phyloP scores from a whole-genome alignment of 1,140 invertebrate species.

The Penaeus vannamei region DNA sequence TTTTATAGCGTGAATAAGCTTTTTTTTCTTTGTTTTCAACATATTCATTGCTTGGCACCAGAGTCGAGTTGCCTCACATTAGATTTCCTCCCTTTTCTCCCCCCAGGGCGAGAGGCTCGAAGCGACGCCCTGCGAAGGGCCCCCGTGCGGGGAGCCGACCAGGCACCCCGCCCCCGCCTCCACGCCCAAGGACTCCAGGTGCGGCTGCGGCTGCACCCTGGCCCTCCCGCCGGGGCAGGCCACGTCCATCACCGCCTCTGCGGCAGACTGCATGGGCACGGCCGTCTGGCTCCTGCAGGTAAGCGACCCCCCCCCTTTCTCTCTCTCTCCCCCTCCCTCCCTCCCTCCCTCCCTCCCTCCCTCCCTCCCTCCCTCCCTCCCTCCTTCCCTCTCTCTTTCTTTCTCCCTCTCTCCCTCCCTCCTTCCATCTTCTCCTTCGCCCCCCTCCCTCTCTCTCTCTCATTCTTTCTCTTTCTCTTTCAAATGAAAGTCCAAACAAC shows the following conservation, averaged over 20 bases:
- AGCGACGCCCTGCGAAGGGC: constrained; percentile 19
- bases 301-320: neutral
- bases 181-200: constrained; percentile 34
- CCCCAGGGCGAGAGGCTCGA: constrained; percentile 27
- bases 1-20: neutral
- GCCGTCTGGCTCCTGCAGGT: constrained; percentile 53
- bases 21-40: neutral
- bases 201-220: constrained; percentile 47
- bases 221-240: neutral
- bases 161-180: constrained; percentile 34
- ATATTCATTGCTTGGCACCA: neutral
- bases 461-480: neutral
- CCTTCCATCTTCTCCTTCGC: neutral
- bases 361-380: neutral
- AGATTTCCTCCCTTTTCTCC: neutral
- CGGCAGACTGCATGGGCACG: constrained; percentile 46
- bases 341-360: neutral
- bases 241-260: constrained; percentile 47
- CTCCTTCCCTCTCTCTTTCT: neutral
- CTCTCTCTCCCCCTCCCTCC: neutral
- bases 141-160: constrained; percentile 30
- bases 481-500: too few relatives aligned
- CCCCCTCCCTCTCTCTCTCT: neutral
- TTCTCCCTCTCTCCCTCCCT: neutral
- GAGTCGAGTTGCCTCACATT: too few relatives aligned